Evolutionary conservation across 2,797 vertebrate species (phyloP), one percentile per base, ranked within the genome.

Genomic region (Enteromius anoplus): DNA sequence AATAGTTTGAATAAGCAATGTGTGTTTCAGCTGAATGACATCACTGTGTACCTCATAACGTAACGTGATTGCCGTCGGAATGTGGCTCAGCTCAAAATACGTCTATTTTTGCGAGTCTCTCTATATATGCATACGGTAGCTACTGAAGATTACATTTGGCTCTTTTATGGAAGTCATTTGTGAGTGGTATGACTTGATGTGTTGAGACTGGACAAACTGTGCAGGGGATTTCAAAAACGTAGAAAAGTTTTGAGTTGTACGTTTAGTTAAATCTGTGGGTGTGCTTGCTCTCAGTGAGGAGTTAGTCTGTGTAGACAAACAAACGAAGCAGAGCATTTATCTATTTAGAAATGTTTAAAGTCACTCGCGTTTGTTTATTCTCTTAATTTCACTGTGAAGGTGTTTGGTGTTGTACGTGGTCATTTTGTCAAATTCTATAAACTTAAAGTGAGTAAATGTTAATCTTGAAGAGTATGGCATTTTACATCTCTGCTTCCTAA

Each of bases 311-410:
- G 21, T 19, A 81, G 26, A 34, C 0, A 2, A 34, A 8, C 9
- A 2, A 80, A 32, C 17, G 32, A n/a, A 42, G 17, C 23, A 70
- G 62, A 70, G 11, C 37, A 60, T 60, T 62, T 17, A 55, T 62
- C 11, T 71, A 21, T 4, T 23, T 45, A 19, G 14, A 69, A 68
- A 68, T 79, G 17, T 70, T 42, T 70, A 3, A 23, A 71, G 26
- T 15, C 55, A 17, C 26, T 66, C 37, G 26, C 5, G 19, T 73
- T 64, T 40, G 12, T 47, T 62, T 58, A 72, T 71, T 45, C 17
- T 72, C 53, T 37, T 7, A 72, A 40, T n/a, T 47, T 42, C 80
- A 75, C 80, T 81, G 80, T 81, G 58, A 81, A 80, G 51, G n/a
- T n/a, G 58, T 66, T 73, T 55, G 32, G 51, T 75, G n/a, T 55